phyloP scores from a whole-genome alignment of 1,140 invertebrate species.

The Panulirus ornatus region DNA sequence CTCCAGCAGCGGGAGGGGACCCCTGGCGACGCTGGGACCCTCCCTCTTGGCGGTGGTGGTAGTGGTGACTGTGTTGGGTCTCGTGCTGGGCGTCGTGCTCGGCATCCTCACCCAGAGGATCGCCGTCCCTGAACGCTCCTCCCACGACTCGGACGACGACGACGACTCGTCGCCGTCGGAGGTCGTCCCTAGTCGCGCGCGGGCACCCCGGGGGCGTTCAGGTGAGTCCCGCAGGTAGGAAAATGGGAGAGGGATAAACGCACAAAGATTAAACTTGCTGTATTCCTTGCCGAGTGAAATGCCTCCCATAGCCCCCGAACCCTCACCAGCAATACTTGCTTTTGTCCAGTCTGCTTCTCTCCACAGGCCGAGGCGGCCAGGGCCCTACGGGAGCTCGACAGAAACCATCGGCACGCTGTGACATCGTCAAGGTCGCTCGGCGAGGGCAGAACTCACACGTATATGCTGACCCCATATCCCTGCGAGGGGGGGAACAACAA shows the following conservation, averaged over 20 bases:
- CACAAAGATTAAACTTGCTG: background rate
- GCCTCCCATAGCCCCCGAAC: background rate
- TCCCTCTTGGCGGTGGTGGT: conserved; percentile 53
- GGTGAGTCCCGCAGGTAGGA: conserved; percentile 65
- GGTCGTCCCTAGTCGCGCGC: background rate
- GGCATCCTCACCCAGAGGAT: conserved; percentile 41
- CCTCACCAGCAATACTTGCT: background rate
- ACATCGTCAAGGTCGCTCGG: background rate
- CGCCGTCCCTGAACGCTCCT: background rate
- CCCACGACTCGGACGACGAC: conserved; percentile 28
- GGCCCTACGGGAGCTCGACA: background rate
- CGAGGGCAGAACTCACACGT: conserved; percentile 13
- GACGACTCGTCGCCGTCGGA: background rate
- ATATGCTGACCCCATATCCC: conserved; percentile 49
- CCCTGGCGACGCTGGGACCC: conserved; percentile 24
- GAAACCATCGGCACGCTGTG: conserved; percentile 49
- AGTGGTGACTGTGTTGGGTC: conserved; percentile 38
- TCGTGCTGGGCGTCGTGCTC: conserved; percentile 52
- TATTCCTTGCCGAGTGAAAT: background rate
- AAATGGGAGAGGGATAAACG: conserved; percentile 5
- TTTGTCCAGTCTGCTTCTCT: conserved; percentile 3
- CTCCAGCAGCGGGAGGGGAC: conserved; percentile 10
- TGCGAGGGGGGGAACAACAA: background rate
- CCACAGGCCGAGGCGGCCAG: conserved; percentile 33
- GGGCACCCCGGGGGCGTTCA: conserved; percentile 29